A percentile compares a stretch with the other conserved stretches of the same genome.
These are phyloP conservation scores for Fistularia tabacaria DNA, from an alignment of 2,797 vertebrate genomes.

Conservation along the genomic window DNA sequence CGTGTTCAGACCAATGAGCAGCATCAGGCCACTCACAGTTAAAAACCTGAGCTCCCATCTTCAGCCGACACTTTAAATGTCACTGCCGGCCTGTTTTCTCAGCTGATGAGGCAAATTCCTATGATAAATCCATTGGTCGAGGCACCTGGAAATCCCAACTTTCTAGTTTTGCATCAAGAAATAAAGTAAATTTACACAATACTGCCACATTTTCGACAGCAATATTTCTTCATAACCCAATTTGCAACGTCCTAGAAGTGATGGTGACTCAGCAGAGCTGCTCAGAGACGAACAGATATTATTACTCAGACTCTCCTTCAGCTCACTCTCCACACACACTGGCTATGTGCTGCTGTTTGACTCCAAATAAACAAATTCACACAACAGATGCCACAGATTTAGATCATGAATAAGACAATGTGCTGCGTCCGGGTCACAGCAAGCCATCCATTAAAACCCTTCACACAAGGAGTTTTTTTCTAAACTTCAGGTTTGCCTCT, in stretches of 20 bases:
- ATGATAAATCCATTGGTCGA: constrained; percentile 20
- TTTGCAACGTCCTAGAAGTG: constrained; percentile 45
- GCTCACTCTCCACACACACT: no score
- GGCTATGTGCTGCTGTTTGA: no score
- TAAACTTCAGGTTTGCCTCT: no score
- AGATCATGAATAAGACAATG: no score
- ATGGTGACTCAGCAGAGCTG: constrained; percentile 65
- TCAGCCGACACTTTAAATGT: constrained; percentile 20
- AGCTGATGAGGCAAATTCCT: not conserved
- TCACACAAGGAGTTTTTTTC: no score
- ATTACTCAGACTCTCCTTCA: constrained; percentile 23
- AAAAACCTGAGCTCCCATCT: constrained; percentile 1
- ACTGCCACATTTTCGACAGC: not conserved
- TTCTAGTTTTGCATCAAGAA: not conserved
- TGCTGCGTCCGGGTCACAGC: no score
- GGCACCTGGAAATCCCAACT: not conserved
- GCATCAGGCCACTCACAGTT: not conserved
- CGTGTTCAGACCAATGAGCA: not conserved
- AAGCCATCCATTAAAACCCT: no score
- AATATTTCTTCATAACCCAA: constrained; percentile 39
- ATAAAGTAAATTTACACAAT: not conserved
- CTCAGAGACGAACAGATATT: constrained; percentile 13
- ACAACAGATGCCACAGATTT: no score
- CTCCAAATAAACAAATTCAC: no score
- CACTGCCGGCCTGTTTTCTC: not conserved